Conservation (phyloP, 2,113 vertebrate species). For the Mystacornis crossleyi region DNA sequence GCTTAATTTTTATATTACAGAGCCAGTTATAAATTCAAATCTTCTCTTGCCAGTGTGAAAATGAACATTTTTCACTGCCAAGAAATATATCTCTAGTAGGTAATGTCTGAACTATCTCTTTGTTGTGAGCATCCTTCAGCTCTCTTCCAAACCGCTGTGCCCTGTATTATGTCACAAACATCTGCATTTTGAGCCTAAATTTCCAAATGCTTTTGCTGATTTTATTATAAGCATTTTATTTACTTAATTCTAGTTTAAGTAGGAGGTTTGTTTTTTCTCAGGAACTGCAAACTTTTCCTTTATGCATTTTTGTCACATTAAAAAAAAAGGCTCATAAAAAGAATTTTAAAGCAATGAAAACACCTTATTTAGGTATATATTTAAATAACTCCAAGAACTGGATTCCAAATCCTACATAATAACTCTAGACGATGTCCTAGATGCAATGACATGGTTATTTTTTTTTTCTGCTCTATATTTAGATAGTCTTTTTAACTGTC, state of each 20-base stretch:
- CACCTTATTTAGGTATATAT: constrained; percentile 4
- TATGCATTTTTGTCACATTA: neutral
- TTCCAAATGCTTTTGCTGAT: neutral
- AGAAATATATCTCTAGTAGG: neutral
- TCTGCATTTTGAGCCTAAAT: neutral
- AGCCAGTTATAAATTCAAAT: neutral
- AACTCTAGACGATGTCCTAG: constrained; percentile 37
- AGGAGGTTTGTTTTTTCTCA: neutral
- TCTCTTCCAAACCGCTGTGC: neutral
- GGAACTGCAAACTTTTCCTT: neutral
- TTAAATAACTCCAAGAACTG: constrained; percentile 49
- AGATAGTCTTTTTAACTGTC: constrained; percentile 30
- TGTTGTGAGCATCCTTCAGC: neutral
- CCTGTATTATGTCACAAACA: neutral
- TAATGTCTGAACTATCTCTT: neutral
- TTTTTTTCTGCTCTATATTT: constrained; percentile 49
- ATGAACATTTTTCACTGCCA: neutral
- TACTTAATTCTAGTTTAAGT: neutral
- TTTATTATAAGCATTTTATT: neutral
- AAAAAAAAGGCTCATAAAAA: neutral
- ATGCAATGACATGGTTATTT: constrained; percentile 57
- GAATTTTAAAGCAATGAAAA: neutral
- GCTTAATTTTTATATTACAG: neutral
- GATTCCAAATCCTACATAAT: constrained; percentile 31
- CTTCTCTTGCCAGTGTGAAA: neutral